phyloP scores from a whole-genome alignment of 2,113 vertebrate genomes.

The Astatotilapia flaviijosephi region DNA sequence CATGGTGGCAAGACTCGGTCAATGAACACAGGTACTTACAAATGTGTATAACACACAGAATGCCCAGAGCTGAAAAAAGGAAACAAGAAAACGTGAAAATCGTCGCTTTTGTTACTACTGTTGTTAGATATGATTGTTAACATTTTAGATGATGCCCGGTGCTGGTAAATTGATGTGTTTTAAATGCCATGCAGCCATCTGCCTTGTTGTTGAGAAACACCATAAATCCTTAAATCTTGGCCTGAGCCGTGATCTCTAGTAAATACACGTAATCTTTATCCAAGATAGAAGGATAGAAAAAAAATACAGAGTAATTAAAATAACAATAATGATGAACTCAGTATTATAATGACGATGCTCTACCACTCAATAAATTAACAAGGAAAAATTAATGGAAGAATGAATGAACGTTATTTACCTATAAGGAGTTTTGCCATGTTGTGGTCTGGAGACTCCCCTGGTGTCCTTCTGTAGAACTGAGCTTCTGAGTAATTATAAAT shows the following conservation, averaged over 20 bases:
- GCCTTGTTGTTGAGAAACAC: background rate
- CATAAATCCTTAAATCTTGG: background rate
- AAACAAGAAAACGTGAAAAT: background rate
- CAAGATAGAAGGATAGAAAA: background rate
- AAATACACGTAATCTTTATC: background rate
- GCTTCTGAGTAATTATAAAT: background rate
- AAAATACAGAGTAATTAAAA: background rate
- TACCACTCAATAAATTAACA: background rate
- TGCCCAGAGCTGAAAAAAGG: conserved; percentile 40
- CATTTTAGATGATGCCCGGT: background rate
- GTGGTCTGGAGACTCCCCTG: background rate
- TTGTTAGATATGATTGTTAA: background rate
- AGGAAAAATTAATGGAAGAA: background rate
- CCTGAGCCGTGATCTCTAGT: background rate
- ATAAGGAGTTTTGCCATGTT: conserved; percentile 55
- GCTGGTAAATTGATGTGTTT: background rate
- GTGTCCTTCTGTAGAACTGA: background rate
- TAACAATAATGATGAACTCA: background rate
- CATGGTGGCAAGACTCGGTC: background rate
- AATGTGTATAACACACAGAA: conserved; percentile 58
- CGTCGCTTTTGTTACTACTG: background rate
- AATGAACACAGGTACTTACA: conserved; percentile 41
- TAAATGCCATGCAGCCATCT: background rate
- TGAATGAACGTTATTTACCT: conserved; percentile 34
- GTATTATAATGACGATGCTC: background rate